phyloP scores from a whole-genome alignment of 2,797 vertebrate genomes.

The Urocyon cinereoargenteus region DNA sequence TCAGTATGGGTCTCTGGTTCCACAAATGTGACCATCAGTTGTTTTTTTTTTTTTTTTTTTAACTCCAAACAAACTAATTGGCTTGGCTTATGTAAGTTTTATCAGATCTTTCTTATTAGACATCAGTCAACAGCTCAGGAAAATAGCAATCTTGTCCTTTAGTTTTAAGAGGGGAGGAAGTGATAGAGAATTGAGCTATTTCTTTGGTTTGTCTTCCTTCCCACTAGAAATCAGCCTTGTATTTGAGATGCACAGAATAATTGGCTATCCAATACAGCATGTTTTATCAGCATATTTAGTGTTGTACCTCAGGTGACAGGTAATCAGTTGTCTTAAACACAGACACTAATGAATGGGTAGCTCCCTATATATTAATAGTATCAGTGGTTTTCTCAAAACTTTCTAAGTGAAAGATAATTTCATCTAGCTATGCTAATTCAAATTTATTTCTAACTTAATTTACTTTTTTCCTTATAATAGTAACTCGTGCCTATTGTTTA shows the following conservation, averaged over 20 bases:
- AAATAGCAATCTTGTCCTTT: conserved; percentile 3
- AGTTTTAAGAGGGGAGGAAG: background rate
- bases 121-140: background rate
- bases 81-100: background rate
- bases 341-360: background rate
- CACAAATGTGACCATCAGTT: background rate
- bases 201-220: background rate
- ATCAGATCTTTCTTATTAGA: background rate
- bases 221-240: background rate
- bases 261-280: background rate
- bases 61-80: background rate
- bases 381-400: background rate
- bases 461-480: background rate
- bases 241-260: background rate
- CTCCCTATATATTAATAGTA: background rate
- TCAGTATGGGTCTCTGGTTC: background rate
- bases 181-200: background rate
- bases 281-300: background rate
- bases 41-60: too few species aligned
- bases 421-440: background rate
- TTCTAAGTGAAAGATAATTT: background rate
- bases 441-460: background rate
- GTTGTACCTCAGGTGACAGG: background rate
- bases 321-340: background rate
- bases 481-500: background rate